These are phyloP conservation scores for Botrylloides violaceus DNA, from an alignment of 23 tunicate species.

Conservation along the genomic window DNA sequence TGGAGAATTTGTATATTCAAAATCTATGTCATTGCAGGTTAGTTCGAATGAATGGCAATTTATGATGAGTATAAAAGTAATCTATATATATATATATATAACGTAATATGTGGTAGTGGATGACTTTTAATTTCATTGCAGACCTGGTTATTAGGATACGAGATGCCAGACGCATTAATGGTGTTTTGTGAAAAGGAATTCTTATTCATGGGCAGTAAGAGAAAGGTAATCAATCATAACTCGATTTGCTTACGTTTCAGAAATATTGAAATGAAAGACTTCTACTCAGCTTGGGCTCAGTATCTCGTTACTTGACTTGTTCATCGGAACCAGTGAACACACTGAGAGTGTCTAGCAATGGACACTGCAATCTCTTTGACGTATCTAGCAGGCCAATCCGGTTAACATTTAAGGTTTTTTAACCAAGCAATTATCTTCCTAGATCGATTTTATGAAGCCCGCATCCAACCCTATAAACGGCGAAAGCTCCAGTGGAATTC, in stretches of 20 bases:
- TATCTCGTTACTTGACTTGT: no score
- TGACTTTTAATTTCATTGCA: slow-evolving; percentile 9
- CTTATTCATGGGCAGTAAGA: slow-evolving; percentile 73
- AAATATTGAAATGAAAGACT: no score
- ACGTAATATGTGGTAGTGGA: not conserved
- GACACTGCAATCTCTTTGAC: no score
- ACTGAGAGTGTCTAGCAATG: no score
- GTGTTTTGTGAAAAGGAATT: slow-evolving; percentile 78
- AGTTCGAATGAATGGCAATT: not conserved
- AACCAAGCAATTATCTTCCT: no score
- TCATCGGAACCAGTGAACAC: no score
- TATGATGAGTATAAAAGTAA: not conserved
- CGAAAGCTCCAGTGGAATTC: slow-evolving; percentile 63
- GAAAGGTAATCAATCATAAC: no score
- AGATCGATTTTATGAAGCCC: slow-evolving; percentile 86
- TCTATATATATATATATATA: no score
- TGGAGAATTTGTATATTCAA: slow-evolving; percentile 80
- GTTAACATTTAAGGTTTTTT: no score
- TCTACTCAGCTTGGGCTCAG: no score
- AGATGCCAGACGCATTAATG: slow-evolving; percentile 83
- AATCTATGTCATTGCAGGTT: slow-evolving; percentile 85
- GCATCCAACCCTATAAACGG: slow-evolving; percentile 33
- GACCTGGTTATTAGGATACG: slow-evolving; percentile 99
- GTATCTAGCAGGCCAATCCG: no score
- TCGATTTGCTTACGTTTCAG: no score